Evolutionary conservation across 2,888 invertebrate genomes (phyloP), one percentile per base, ranked within the genome.

Genomic region (Callyntrura guangdongensis): DNA sequence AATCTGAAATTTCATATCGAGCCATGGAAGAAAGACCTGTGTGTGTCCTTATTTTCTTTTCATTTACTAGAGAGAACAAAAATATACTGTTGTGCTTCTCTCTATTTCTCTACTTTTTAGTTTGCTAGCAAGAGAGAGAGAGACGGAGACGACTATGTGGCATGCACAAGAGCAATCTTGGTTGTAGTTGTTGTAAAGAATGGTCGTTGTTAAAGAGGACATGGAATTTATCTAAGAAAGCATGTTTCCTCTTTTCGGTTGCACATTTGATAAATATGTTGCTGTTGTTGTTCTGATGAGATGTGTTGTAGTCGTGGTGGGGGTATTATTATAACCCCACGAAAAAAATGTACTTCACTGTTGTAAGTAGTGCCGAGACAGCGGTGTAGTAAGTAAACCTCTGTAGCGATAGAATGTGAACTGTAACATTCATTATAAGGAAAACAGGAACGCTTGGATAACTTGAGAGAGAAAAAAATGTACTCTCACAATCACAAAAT

Each of bases 1-100:
- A 86, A 86, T 86, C 86, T 86, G 77, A 86, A 86, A 86, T 79
- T 86, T 86, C 74, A 86, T 86, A 86, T 86, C 86, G 74, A 86
- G 36, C 86, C 67, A 67, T 27, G 67, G 27, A 36, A 72, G 27
- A 82, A 61, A 25, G 86, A 86, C 86, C 86, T 74, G 61, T 67
- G 67, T 69, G 69, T 85, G 61, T 61, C 77, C 64, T 79, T 59
- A 47, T 72, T 72, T 72, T 45, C 77, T 86, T 79, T 77, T 61
- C 74, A 84, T 84, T 74, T 74, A 86, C 86, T 53, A 86, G 45
- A 64, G 49, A 86, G 49, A 86, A 86, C 56, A 61, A 86, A 77
- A 86, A 36, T 36, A 72, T 72, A 72, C 72, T 72, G 47, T 72
- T 72, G 45, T 72, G 47, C 45, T 45, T 45, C 45, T 45, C 47